phyloP scores from a whole-genome alignment of 2,888 invertebrate genomes.

The Arge pagana region DNA sequence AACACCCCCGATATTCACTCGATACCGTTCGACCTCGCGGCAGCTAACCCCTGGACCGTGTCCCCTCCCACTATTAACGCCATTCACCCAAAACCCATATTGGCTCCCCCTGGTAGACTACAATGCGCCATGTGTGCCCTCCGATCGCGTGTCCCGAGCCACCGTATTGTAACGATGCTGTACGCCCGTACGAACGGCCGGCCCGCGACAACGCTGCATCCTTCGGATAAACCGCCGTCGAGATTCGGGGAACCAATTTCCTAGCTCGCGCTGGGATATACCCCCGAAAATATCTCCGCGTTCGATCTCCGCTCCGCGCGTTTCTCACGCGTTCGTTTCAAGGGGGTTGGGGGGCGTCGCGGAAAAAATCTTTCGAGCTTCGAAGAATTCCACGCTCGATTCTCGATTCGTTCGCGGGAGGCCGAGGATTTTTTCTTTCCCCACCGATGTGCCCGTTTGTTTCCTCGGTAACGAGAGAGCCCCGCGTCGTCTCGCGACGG shows the following conservation, averaged over 20 bases:
- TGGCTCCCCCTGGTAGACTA: constrained; percentile 37
- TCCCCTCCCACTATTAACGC: constrained; percentile 53
- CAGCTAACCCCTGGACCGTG: constrained; percentile 16
- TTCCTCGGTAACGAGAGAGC: too few species aligned
- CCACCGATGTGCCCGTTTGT: too few species aligned
- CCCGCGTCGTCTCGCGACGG: too few species aligned
- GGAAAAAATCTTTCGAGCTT: too few species aligned
- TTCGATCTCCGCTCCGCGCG: too few species aligned
- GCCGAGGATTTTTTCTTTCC: too few species aligned
- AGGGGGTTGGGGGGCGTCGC: too few species aligned
- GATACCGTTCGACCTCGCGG: constrained; percentile 27
- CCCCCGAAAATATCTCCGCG: neutral
- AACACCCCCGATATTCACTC: constrained; percentile 47
- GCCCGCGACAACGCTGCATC: neutral
- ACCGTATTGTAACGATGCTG: constrained; percentile 27
- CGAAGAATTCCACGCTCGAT: too few species aligned
- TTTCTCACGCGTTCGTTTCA: too few species aligned
- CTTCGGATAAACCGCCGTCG: constrained; percentile 2
- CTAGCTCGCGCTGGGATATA: constrained; percentile 13
- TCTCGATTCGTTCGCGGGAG: too few species aligned
- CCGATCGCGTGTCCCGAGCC: constrained; percentile 9
- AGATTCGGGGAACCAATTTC: constrained; percentile 17
- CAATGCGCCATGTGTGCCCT: constrained; percentile 39
- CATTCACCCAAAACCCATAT: constrained; percentile 49
- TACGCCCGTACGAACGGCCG: too few species aligned